These are phyloP conservation scores for Hylyphantes graminicola DNA, from an alignment of 1,140 invertebrate genomes.

Conservation along the genomic window DNA sequence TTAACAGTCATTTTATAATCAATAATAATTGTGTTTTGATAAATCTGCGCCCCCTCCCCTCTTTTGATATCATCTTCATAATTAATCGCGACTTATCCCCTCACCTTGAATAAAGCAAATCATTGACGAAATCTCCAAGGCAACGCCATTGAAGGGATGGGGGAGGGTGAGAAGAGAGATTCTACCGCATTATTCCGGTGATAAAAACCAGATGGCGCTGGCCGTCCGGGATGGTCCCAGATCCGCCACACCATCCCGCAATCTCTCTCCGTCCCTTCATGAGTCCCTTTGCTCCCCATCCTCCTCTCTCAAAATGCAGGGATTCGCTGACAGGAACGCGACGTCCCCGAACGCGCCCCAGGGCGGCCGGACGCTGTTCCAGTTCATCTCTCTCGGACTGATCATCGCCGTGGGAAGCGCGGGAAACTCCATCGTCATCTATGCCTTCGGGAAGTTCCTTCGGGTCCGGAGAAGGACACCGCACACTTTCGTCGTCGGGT, in stretches of 20 bases:
- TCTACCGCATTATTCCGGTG: slow-evolving; percentile 32
- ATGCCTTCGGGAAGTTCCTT: slow-evolving; percentile 41
- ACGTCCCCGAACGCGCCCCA: neutral
- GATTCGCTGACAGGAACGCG: neutral
- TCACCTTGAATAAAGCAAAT: neutral
- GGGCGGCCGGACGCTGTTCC: slow-evolving; percentile 15
- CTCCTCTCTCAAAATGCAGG: slow-evolving; percentile 11
- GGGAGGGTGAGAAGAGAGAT: neutral
- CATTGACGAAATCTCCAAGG: neutral
- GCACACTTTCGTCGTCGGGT: slow-evolving; percentile 45
- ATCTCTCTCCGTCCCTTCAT: slow-evolving; percentile 19
- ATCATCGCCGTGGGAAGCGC: slow-evolving; percentile 48
- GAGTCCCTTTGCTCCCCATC: neutral
- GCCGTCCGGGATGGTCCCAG: neutral
- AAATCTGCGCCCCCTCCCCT: no score
- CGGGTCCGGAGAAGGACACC: slow-evolving; percentile 21
- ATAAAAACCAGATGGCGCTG: slow-evolving; percentile 37
- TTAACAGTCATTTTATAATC: no score
- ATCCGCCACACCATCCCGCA: slow-evolving; percentile 24
- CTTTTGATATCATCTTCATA: no score
- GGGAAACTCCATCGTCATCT: slow-evolving; percentile 45
- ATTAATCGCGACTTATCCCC: no score
- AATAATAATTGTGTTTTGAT: no score
- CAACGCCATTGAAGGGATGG: neutral
- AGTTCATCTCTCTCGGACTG: slow-evolving; percentile 56